Percentiles rank a stretch among this genome's conserved stretches.
phyloP scores from a whole-genome alignment of 2,113 vertebrate species.

The Cyanocitta stelleri region DNA sequence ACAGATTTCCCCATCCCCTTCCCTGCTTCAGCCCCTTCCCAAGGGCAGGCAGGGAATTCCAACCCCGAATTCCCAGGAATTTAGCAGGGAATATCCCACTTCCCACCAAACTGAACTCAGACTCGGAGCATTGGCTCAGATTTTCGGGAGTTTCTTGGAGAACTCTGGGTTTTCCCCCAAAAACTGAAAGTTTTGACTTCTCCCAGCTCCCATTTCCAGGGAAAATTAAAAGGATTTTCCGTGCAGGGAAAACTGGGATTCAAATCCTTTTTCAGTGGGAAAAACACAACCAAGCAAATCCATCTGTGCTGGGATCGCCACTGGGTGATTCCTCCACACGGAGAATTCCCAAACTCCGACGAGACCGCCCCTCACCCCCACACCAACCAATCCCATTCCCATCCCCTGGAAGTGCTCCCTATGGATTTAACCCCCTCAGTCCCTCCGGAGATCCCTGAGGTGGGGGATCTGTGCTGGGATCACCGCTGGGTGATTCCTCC shows the following conservation, averaged over 20 bases:
- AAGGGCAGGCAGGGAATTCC: background rate
- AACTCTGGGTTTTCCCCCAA: background rate
- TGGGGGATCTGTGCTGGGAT: background rate
- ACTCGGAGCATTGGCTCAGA: background rate
- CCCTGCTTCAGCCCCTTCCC: background rate
- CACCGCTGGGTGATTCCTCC: background rate
- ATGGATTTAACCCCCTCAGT: background rate
- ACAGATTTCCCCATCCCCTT: background rate
- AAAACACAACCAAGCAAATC: background rate
- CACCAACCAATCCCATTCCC: background rate
- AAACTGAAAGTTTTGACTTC: background rate
- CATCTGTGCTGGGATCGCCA: background rate
- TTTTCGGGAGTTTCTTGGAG: background rate
- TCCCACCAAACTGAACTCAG: background rate
- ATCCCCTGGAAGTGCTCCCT: accelerated
- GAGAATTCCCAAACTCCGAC: background rate
- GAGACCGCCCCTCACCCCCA: accelerated
- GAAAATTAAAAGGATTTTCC: background rate
- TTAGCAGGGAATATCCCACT: background rate
- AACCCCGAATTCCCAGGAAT: accelerated
- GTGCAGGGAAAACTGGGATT: background rate
- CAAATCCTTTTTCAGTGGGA: background rate
- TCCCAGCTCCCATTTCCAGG: background rate
- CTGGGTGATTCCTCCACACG: background rate
- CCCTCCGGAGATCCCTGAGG: background rate